Percentiles rank a stretch among this genome's conserved stretches.
phyloP scores from a whole-genome alignment of 1,140 invertebrate genomes.

The Magallana angulata region DNA sequence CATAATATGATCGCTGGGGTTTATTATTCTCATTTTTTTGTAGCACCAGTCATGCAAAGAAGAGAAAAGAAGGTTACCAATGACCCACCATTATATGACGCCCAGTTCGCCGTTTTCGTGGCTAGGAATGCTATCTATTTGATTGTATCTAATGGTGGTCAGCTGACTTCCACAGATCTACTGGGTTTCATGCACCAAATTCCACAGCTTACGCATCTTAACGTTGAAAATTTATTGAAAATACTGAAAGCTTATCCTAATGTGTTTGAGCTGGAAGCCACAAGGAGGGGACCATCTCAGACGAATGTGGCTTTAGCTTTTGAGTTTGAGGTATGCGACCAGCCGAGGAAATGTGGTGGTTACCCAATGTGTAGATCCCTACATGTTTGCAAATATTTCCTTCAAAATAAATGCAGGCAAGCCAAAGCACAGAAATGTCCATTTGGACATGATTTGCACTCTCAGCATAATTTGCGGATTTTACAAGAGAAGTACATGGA shows the following conservation, averaged over 20 bases:
- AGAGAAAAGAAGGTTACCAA: neutral
- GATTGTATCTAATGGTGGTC: neutral
- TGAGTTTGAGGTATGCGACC: neutral
- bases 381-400: constrained; percentile 1
- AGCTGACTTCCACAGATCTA: neutral
- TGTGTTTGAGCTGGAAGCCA: neutral
- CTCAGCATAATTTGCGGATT: neutral
- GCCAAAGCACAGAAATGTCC: neutral
- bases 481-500: neutral
- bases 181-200: neutral
- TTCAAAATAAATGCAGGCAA: constrained; percentile 2
- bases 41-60: neutral
- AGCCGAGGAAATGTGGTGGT: constrained; percentile 2
- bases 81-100: neutral
- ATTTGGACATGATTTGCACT: neutral
- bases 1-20: no score
- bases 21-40: neutral
- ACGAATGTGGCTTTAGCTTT: neutral
- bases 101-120: neutral
- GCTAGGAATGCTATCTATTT: constrained; percentile 1
- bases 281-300: neutral
- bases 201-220: neutral
- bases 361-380: neutral
- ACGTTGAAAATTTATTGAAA: neutral
- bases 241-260: neutral